Evolutionary conservation across 2,888 invertebrate genomes (phyloP).

Genomic region (Dysmachus trigonus): DNA sequence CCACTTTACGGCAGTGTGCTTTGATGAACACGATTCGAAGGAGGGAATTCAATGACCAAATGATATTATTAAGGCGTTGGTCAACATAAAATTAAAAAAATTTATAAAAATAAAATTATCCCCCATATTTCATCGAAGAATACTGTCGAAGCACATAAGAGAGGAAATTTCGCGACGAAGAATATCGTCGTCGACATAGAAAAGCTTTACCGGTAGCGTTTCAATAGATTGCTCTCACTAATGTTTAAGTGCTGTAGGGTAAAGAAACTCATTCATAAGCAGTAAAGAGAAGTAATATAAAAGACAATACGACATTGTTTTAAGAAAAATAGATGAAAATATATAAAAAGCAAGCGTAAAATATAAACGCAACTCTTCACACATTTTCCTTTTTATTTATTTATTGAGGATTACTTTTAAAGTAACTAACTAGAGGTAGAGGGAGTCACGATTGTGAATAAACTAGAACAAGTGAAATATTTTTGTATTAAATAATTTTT

Average conservation of each 20-base stretch:
- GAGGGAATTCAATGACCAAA: background rate
- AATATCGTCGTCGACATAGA: background rate
- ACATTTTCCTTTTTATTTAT: background rate
- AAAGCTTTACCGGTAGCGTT: background rate
- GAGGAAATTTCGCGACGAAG: background rate
- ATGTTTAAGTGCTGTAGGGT: constrained; percentile 9
- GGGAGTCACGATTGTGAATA: background rate
- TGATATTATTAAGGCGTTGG: background rate
- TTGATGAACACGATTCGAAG: background rate
- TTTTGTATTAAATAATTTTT: background rate
- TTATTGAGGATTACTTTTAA: background rate
- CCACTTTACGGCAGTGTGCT: background rate
- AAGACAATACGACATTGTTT: constrained; percentile 33
- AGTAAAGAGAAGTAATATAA: constrained; percentile 24
- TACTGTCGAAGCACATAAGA: background rate
- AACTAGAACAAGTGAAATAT: background rate
- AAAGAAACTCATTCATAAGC: constrained; percentile 1
- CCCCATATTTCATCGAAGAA: background rate
- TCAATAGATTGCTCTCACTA: constrained; percentile 14
- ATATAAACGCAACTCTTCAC: background rate
- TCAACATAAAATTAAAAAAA: background rate
- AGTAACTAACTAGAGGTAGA: background rate
- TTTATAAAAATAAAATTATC: background rate
- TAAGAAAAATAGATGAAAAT: constrained; percentile 17
- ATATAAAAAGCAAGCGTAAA: background rate